These are phyloP conservation scores for Andricus grossulariae DNA, from an alignment of 1,140 invertebrate genomes.

Conservation along the genomic window DNA sequence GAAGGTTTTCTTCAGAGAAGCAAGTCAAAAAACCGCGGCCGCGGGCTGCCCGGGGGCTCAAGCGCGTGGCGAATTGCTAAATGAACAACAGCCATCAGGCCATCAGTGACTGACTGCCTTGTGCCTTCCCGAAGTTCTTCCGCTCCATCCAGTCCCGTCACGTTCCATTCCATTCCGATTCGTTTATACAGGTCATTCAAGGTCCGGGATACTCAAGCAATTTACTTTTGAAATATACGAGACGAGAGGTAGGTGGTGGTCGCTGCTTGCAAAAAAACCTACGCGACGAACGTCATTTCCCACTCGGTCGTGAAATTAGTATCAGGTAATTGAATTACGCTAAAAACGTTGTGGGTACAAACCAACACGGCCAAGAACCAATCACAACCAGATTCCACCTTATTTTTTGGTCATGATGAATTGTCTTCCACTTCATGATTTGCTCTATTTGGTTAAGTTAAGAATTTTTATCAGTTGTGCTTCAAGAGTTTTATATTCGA, in stretches of 20 bases:
- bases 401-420: neutral
- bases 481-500: too few species aligned
- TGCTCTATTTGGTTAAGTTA: too few species aligned
- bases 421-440: too few species aligned
- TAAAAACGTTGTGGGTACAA: constrained; percentile 9
- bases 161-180: constrained; percentile 39
- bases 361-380: neutral
- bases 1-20: constrained; percentile 24
- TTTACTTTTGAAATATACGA: constrained; percentile 41
- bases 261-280: constrained; percentile 4
- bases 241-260: constrained; percentile 19
- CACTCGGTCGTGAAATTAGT: constrained; percentile 26
- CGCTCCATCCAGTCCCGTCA: constrained; percentile 32
- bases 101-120: constrained; percentile 34
- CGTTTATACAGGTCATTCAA: constrained; percentile 40
- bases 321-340: constrained; percentile 13
- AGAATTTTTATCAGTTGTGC: too few species aligned
- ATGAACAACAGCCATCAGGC: constrained; percentile 40
- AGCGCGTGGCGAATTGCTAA: constrained; percentile 43
- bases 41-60: constrained; percentile 33
- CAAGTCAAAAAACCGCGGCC: neutral
- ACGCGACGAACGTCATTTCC: constrained; percentile 13
- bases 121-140: constrained; percentile 33
- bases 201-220: constrained; percentile 36
- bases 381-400: neutral